Percentiles rank a stretch among this genome's conserved stretches.
Conservation (phyloP, 2,113 vertebrate species). For the Coregonus clupeaformis region DNA sequence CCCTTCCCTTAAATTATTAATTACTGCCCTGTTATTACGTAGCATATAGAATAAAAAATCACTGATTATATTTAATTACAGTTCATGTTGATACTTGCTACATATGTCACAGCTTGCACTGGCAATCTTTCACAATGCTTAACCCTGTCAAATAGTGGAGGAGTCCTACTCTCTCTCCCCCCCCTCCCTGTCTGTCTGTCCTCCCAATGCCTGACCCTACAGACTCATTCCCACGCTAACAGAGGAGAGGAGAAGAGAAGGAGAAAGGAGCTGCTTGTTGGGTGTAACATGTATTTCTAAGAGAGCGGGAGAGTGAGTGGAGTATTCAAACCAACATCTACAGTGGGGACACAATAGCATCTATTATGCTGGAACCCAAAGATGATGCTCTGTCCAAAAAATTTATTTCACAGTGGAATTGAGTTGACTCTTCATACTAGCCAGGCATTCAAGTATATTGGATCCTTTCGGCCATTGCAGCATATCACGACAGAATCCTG, state of each 20-base stretch:
- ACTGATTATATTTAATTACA: constrained; percentile 57
- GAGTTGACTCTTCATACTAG: neutral
- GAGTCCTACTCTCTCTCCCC: neutral
- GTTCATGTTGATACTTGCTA: constrained; percentile 50
- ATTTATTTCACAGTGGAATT: neutral
- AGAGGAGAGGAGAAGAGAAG: neutral
- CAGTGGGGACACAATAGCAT: constrained; percentile 73
- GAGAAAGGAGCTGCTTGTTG: constrained; percentile 54
- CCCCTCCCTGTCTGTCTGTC: constrained; percentile 2
- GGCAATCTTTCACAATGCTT: constrained; percentile 52
- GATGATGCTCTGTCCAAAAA: constrained; percentile 20
- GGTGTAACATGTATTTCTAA: constrained; percentile 69
- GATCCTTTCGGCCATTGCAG: too few relatives aligned
- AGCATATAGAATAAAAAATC: constrained; percentile 60
- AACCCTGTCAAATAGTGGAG: constrained; percentile 49
- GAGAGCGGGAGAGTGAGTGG: constrained; percentile 62
- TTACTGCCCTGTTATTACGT: constrained; percentile 48
- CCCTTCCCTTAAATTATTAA: constrained; percentile 62
- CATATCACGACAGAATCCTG: too few relatives aligned
- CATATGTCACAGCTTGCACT: constrained; percentile 68
- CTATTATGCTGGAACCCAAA: constrained; percentile 70
- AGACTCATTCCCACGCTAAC: constrained; percentile 56
- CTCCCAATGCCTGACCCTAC: constrained; percentile 51
- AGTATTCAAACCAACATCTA: constrained; percentile 82
- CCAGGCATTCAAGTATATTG: too few relatives aligned